A percentile compares a stretch with the other conserved stretches of the same genome.
Conservation (phyloP, 2,888 invertebrate species). For the Drosophila birchii region DNA sequence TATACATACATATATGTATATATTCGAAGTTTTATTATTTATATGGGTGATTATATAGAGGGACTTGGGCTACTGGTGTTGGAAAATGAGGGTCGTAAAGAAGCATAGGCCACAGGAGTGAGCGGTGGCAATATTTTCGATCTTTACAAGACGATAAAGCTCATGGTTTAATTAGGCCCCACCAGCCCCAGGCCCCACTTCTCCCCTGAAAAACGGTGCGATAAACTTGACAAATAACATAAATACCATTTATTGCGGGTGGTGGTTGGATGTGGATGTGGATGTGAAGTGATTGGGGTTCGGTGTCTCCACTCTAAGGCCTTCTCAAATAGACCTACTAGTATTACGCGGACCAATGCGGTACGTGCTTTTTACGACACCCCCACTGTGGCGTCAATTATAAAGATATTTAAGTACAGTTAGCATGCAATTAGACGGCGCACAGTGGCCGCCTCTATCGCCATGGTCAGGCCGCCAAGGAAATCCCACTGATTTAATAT, state of each 20-base stretch:
- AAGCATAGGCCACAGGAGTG: constrained; percentile 27
- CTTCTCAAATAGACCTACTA: constrained; percentile 66
- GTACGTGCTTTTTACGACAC: constrained; percentile 67
- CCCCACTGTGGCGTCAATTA: constrained; percentile 74
- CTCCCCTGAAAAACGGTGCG: constrained; percentile 38
- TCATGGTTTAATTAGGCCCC: constrained; percentile 66
- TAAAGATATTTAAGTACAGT: constrained; percentile 81
- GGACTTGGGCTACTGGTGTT: constrained; percentile 73
- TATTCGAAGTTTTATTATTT: constrained; percentile 4
- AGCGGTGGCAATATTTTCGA: constrained; percentile 59
- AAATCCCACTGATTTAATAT: constrained; percentile 57
- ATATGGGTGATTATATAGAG: constrained; percentile 25
- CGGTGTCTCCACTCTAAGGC: constrained; percentile 47
- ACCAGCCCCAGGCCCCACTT: constrained; percentile 5
- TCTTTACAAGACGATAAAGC: constrained; percentile 74
- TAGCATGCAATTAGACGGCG: constrained; percentile 74
- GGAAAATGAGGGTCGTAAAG: constrained; percentile 60
- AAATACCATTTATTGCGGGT: constrained; percentile 82
- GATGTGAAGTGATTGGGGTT: constrained; percentile 34
- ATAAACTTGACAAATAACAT: constrained; percentile 79
- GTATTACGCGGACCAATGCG: constrained; percentile 67
- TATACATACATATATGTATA: constrained; percentile 4
- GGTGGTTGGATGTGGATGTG: constrained; percentile 52
- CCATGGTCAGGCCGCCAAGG: constrained; percentile 43
- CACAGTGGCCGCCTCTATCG: constrained; percentile 25